phyloP scores from a whole-genome alignment of 2,797 vertebrate species.

The Enteromius viviparus region DNA sequence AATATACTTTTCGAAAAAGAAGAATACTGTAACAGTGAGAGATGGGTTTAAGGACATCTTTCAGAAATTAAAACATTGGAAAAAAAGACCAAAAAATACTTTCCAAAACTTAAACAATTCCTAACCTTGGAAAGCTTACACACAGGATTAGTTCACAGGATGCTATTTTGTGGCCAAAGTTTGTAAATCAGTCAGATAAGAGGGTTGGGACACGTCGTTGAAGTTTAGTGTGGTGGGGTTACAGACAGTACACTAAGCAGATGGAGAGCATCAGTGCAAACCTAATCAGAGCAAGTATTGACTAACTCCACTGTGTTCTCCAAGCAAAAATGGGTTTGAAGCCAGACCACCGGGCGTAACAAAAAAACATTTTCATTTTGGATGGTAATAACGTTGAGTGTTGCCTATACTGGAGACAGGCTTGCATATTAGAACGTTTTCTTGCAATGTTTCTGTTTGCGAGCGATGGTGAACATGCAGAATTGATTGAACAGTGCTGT shows the following conservation, averaged over 20 bases:
- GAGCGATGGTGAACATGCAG: neutral
- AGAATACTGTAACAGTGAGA: neutral
- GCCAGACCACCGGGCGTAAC: slow-evolving; percentile 2
- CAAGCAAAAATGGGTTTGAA: slow-evolving; percentile 8
- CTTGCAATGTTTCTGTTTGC: slow-evolving; percentile 20
- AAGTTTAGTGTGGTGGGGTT: neutral
- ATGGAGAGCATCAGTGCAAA: slow-evolving; percentile 14
- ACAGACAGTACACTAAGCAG: slow-evolving; percentile 32
- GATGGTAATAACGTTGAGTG: slow-evolving; percentile 12
- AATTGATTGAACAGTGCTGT: slow-evolving; percentile 7
- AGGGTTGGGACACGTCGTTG: neutral
- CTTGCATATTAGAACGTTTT: neutral
- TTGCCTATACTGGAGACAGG: neutral
- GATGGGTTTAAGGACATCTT: neutral
- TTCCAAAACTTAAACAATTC: neutral
- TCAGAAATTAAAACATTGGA: neutral
- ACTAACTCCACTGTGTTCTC: neutral
- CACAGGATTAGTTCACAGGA: neutral
- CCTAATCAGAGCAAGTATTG: slow-evolving; percentile 9
- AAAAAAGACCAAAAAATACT: neutral
- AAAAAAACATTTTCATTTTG: slow-evolving; percentile 21
- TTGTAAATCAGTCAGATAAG: slow-evolving; percentile 28
- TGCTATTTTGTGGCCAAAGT: neutral
- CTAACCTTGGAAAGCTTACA: slow-evolving; percentile 5
- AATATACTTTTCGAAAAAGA: neutral